These are phyloP conservation scores for Tetramorium alpestre DNA, from an alignment of 1,140 invertebrate genomes.

Conservation along the genomic window DNA sequence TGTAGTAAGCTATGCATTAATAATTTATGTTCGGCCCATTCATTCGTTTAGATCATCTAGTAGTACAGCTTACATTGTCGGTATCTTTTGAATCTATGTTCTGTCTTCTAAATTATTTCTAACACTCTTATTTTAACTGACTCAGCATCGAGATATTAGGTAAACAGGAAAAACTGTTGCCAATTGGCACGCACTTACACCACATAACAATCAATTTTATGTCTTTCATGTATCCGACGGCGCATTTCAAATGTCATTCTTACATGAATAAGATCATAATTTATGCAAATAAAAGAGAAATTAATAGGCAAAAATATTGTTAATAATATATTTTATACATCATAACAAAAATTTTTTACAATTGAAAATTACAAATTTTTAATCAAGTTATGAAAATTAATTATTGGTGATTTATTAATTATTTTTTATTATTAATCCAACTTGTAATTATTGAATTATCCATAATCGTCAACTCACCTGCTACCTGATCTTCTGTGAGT, in stretches of 20 bases:
- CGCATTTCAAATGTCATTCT: not conserved
- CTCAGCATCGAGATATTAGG: constrained; percentile 10
- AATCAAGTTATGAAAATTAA: not conserved
- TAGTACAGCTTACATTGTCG: not conserved
- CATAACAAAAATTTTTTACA: not conserved
- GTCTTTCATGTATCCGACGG: not conserved
- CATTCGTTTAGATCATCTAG: constrained; percentile 9
- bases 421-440: not conserved
- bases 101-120: constrained; percentile 26
- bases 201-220: not conserved
- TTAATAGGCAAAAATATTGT: not conserved
- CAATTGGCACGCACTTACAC: constrained; percentile 16
- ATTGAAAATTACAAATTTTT: not conserved
- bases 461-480: constrained; percentile 86
- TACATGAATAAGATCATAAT: not conserved
- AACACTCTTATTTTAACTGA: not conserved
- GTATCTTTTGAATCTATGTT: constrained; percentile 9
- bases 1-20: not conserved
- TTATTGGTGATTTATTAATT: not conserved
- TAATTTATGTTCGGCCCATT: not conserved
- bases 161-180: constrained; percentile 12
- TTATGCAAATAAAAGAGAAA: not conserved
- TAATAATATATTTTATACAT: not conserved
- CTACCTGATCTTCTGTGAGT: constrained; percentile 94
- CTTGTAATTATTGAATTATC: not conserved